phyloP scores from a whole-genome alignment of 2,113 vertebrate species.

The Equus quagga region DNA sequence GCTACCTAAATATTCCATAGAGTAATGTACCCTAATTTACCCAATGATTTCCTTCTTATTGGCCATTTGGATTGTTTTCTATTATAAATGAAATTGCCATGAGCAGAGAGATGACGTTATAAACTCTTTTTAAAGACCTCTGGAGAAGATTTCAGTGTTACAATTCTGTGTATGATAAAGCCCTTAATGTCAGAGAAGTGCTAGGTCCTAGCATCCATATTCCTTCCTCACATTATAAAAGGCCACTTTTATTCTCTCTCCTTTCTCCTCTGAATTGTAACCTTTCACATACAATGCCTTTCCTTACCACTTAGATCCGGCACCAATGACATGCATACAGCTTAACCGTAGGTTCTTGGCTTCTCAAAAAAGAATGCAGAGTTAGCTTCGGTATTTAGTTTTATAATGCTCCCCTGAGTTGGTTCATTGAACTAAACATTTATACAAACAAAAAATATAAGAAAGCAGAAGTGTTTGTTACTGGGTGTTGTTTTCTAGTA shows the following conservation, averaged over 20 bases:
- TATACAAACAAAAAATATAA: conserved; percentile 4
- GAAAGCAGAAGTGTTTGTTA: not conserved
- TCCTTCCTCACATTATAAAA: conserved; percentile 18
- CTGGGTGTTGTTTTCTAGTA: conserved; percentile 17
- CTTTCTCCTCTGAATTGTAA: not conserved
- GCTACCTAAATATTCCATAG: conserved; percentile 30
- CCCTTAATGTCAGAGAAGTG: not conserved
- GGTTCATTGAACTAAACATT: not conserved
- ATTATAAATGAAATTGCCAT: conserved; percentile 36
- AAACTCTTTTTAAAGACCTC: conserved; percentile 57
- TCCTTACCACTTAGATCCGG: not conserved
- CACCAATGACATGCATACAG: not conserved
- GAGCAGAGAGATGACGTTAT: conserved; percentile 37
- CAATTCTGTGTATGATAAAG: not conserved
- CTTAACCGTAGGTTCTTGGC: not conserved
- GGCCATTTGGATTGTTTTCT: conserved; percentile 48
- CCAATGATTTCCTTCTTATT: not conserved
- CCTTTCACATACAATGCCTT: not conserved
- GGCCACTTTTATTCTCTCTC: not conserved
- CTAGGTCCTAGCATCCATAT: not conserved
- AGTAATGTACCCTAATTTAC: not conserved
- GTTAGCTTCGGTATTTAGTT: conserved; percentile 15
- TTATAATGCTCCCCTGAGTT: conserved; percentile 2
- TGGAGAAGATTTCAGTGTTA: conserved; percentile 16
- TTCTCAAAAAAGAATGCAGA: not conserved